phyloP scores from a whole-genome alignment of 92 coral and sea anemone species.

The Bergia sp. region DNA sequence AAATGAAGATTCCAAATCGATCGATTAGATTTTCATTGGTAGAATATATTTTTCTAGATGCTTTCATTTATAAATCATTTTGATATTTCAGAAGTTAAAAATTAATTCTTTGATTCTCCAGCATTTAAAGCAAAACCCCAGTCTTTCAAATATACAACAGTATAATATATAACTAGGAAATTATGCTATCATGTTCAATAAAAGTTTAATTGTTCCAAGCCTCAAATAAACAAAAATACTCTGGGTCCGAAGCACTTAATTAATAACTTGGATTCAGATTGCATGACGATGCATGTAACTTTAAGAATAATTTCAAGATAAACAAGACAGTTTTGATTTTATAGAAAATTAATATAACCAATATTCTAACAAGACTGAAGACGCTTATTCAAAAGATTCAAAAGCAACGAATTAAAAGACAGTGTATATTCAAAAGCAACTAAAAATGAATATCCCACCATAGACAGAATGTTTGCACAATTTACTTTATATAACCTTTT shows the following conservation, averaged over 20 bases:
- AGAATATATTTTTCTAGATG: not conserved
- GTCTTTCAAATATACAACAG: constrained; percentile 8
- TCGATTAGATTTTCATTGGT: not conserved
- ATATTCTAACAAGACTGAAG: constrained; percentile 4
- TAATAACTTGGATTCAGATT: not conserved
- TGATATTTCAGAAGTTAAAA: constrained; percentile 9
- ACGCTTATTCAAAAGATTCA: not conserved
- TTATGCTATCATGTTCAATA: not conserved
- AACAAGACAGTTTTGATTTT: not conserved
- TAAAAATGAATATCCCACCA: constrained; percentile 6
- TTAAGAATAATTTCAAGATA: constrained; percentile 2
- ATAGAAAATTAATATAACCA: not conserved
- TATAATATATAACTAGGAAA: too few relatives aligned
- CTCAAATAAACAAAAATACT: constrained; percentile 9
- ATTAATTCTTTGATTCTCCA: constrained; percentile 11
- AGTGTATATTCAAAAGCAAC: constrained; percentile 12
- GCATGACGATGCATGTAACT: not conserved
- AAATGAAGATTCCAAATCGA: constrained; percentile 11
- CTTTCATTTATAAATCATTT: constrained; percentile 8
- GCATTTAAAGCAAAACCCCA: constrained; percentile 13
- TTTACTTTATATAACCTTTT: not conserved
- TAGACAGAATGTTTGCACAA: not conserved
- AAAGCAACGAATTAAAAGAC: not conserved
- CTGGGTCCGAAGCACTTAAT: constrained; percentile 6
- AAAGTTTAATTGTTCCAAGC: constrained; percentile 3